Base-by-base conservation (phyloP, 2,113 vertebrate genomes). In the Ceyx margarethae region DNA sequence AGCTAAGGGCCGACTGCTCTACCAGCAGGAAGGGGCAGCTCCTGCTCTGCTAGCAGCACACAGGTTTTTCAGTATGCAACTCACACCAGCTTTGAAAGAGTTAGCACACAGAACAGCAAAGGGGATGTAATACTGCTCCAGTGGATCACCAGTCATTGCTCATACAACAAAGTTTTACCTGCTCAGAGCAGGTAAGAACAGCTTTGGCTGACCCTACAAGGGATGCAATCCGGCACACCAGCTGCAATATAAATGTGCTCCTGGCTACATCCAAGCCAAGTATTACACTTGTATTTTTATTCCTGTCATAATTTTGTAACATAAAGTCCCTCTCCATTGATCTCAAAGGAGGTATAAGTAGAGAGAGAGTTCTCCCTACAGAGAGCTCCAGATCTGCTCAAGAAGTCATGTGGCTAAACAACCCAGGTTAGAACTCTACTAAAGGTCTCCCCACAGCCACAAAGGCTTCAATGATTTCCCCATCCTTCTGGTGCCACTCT, bases 301-400 rank as follows among this genome's bases (percentile, higher is more conserved):
- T 62, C 60, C 15, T 28, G 51, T 53, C 51, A 53, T 28, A 25
- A 53, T 53, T 53, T 29, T 28, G 15, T 53, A 28, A 53, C 51
- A 53, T 53, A 53, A 53, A 53, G 26, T 53, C 26, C 60, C 35
- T 62, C 60, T 37, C 60, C 25, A 26, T 35, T 56, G 54, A 56
- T 31, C 54, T 56, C 54, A 56, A 56, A 29, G 26, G 53, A 54
- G 53, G 53, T 10, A 54, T 15, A 54, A 54, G 28, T 54, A 54
- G 22, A 51, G 13, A 51, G 23, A 51, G 23, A 51, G 25, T 25
- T 51, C 50, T 50, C 22, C 22, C 21, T 22, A 26, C 0, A 0
- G 1, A 46, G 56, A 71, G 31, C 35, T 74, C 54, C 35, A 57
- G 42, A 40, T 25, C 31, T 68, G 17, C 33, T 77, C 54, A 64